Conservation (phyloP, 2,797 vertebrate species). For the Hippocampus kuda region DNA sequence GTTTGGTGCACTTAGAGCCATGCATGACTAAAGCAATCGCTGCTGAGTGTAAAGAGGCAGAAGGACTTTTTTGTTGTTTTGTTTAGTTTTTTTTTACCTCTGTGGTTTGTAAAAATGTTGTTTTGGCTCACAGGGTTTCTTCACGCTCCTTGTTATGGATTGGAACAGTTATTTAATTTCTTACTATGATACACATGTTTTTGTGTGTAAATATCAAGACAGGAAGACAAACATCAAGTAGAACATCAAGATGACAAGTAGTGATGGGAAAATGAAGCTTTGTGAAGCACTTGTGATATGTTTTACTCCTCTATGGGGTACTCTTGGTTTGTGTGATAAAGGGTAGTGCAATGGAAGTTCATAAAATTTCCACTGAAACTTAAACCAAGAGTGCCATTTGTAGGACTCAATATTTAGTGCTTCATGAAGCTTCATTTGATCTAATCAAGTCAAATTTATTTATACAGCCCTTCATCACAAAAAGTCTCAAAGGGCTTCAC, state of each 20-base stretch:
- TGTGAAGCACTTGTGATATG: no score
- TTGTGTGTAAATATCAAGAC: neutral
- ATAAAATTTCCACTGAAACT: no score
- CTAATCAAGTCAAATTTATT: no score
- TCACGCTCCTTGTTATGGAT: slow-evolving; percentile 18
- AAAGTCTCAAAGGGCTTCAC: no score
- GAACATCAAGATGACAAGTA: neutral
- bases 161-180: slow-evolving; percentile 13
- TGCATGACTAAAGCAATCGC: slow-evolving; percentile 55
- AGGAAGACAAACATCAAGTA: neutral
- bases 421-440: no score
- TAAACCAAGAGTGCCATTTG: no score
- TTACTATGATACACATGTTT: slow-evolving; percentile 8
- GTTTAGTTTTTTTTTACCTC: slow-evolving; percentile 6
- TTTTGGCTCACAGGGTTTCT: slow-evolving; percentile 52
- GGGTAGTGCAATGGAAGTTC: no score
- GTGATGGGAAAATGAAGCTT: no score
- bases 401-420: no score
- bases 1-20: slow-evolving; percentile 42
- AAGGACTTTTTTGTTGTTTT: slow-evolving; percentile 36
- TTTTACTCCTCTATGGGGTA: no score
- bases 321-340: no score
- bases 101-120: slow-evolving; percentile 36
- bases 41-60: slow-evolving; percentile 27
- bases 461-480: no score